phyloP scores from a whole-genome alignment of 92 coral and sea anemone genomes.

The Isaurus tuberculatus region DNA sequence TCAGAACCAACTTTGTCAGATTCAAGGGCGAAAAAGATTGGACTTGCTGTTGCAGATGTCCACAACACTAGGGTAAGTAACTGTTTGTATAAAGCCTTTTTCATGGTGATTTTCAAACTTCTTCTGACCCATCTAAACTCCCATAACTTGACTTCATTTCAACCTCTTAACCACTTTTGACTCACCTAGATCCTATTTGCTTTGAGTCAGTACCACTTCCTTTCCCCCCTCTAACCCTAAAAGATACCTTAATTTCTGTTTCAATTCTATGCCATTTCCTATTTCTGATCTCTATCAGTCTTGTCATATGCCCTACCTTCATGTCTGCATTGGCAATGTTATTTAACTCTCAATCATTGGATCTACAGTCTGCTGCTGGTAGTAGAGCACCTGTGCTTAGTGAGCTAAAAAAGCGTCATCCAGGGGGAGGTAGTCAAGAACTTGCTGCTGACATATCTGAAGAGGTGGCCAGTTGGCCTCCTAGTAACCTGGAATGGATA shows the following conservation, averaged over 20 bases:
- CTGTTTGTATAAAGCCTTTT: neutral
- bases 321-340: too few species aligned
- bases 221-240: too few species aligned
- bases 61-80: constrained; percentile 16
- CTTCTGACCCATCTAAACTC: neutral
- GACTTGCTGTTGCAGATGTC: constrained; percentile 53
- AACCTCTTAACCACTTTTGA: too few species aligned
- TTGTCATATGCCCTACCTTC: too few species aligned
- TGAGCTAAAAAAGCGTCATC: constrained; percentile 14
- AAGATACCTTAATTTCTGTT: too few species aligned
- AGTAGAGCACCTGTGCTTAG: neutral
- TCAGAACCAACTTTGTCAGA: constrained; percentile 63
- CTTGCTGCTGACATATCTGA: neutral
- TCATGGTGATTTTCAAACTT: neutral
- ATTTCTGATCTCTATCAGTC: too few species aligned
- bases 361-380: neutral
- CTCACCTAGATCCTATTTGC: too few species aligned
- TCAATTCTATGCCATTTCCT: too few species aligned
- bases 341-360: too few species aligned
- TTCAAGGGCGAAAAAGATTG: constrained; percentile 44
- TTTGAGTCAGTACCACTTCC: too few species aligned
- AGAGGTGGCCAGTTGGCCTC: neutral
- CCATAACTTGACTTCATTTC: too few species aligned
- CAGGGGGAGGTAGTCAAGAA: constrained; percentile 38
- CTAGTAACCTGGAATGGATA: constrained; percentile 15